Evolutionary conservation across 2,113 vertebrate genomes (phyloP), one percentile per base, ranked within the genome.

Genomic region (Lanius ludovicianus): DNA sequence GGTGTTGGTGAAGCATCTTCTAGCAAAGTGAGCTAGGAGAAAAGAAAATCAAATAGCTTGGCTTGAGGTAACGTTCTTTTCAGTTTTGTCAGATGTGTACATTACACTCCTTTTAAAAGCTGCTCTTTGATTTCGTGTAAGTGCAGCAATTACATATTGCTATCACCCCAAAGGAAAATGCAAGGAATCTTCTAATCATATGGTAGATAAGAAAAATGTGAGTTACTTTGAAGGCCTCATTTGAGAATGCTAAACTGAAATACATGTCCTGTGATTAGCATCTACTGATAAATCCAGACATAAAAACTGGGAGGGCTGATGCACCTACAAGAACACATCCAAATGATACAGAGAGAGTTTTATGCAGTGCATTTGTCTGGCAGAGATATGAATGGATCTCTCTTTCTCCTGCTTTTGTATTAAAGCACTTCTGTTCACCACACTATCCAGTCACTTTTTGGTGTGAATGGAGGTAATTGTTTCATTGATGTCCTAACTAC

Each of bases 401-500:
- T 31, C 10, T 46, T 83, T 92, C 64, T 73, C 28, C 78, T 87
- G 69, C 81, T 91, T 71, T 56, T 93, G 4, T 91, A 44, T 91
- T 87, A 75, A 47, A 0, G 2, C 37, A 28, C 87, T 83, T 94
- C 71, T 20, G 52, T 77, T 84, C 47, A 23, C 46, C 78, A 60
- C 0, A 3, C 33, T 76, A 52, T 47, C 37, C 81, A 86, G 44
- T 14, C 68, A 79, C 83, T 53, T 91, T 94, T 95, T 4, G 7
- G 28, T 75, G 49, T 81, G 88, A 94, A 89, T 90, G 84, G 64
- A 69, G 60, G 64, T 81, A 91, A 96, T 97, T 91, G 67, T 39
- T 76, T 84, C 60, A 91, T 70, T 86, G 81, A 67, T 84, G 68
- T 90, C 91, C 87, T 89, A 92, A 93, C 92, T 90, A 57, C 75